Conservation (phyloP, 2,113 vertebrate genomes). For the Hipposideros armiger region DNA sequence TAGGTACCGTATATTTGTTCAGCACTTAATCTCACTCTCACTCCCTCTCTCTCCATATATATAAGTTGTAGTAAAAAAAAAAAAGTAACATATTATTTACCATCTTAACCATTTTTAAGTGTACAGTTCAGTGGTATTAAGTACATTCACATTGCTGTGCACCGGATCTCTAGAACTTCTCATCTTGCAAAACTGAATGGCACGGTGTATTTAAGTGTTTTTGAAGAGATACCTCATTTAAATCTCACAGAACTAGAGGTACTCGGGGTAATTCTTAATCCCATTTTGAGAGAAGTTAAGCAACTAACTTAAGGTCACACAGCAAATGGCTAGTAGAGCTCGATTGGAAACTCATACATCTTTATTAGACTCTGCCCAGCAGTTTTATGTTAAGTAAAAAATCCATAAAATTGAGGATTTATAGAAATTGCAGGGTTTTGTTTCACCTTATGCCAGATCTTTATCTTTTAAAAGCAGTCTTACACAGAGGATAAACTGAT, state of each 20-base stretch:
- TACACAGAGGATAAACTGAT: too few relatives aligned
- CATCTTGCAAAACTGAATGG: background rate
- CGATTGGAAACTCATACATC: background rate
- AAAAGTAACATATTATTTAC: background rate
- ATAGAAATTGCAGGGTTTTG: background rate
- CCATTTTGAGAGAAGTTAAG: background rate
- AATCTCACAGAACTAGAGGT: background rate
- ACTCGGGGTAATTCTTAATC: background rate
- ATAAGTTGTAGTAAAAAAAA: background rate
- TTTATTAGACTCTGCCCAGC: background rate
- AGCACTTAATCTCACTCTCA: background rate
- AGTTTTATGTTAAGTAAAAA: background rate
- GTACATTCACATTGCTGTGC: background rate
- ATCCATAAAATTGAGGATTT: background rate
- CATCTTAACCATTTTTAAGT: background rate
- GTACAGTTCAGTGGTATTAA: background rate
- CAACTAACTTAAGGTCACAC: background rate
- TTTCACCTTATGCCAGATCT: constrained; percentile 1
- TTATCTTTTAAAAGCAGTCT: constrained; percentile 16
- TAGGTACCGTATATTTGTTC: background rate
- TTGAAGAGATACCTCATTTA: background rate
- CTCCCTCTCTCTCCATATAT: background rate
- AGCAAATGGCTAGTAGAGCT: background rate
- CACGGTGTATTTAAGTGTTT: background rate
- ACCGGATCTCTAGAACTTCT: background rate